Conservation (phyloP, 2,113 vertebrate species). For the Hypomesus transpacificus region DNA sequence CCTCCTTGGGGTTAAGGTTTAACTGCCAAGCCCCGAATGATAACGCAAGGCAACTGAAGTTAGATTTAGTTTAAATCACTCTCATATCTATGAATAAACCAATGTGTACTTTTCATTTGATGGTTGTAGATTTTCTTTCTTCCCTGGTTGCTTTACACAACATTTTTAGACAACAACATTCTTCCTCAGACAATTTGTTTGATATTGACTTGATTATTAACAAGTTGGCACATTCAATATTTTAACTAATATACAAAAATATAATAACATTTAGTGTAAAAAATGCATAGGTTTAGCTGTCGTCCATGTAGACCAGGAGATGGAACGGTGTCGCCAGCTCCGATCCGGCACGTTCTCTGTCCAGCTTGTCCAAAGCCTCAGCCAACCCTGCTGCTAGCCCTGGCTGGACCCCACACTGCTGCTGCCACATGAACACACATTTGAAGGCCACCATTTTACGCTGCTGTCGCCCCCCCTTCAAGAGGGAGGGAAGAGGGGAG, state of each 20-base stretch:
- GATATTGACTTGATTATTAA: no score
- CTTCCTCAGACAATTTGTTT: no score
- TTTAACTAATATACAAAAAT: no score
- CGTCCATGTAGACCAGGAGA: no score
- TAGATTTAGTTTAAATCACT: slow-evolving; percentile 1
- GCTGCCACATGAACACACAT: slow-evolving; percentile 66
- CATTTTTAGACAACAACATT: no score
- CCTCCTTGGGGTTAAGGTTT: slow-evolving; percentile 46
- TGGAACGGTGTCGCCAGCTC: slow-evolving; percentile 8
- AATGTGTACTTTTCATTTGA: no score
- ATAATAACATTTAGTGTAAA: no score
- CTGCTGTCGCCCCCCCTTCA: slow-evolving; percentile 54
- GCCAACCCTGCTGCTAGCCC: slow-evolving; percentile 47
- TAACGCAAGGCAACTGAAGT: slow-evolving; percentile 25
- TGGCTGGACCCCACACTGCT: slow-evolving; percentile 22
- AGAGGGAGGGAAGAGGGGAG: slow-evolving; percentile 2
- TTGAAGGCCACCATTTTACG: slow-evolving; percentile 66
- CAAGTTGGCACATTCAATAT: no score
- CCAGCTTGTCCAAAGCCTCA: slow-evolving; percentile 63
- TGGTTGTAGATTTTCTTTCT: no score
- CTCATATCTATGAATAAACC: no score
- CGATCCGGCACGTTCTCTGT: slow-evolving; percentile 35
- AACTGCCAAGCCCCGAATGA: slow-evolving; percentile 40
- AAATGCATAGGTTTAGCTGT: no score
- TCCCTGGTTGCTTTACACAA: no score